These are phyloP conservation scores for Mionectes macconnelli DNA, from an alignment of 2,113 vertebrate genomes.

Conservation along the genomic window DNA sequence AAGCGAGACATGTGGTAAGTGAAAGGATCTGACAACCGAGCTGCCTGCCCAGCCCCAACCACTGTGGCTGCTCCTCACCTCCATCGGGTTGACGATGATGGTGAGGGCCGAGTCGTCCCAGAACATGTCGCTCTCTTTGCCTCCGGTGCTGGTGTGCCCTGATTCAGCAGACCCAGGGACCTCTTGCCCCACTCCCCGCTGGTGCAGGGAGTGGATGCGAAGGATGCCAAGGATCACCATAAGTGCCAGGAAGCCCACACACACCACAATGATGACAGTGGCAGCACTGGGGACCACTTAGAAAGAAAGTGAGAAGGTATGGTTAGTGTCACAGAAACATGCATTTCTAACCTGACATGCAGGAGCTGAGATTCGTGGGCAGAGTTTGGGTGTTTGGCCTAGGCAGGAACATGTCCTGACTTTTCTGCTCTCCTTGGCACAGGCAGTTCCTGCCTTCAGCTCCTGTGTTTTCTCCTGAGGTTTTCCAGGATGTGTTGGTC, in stretches of 20 bases:
- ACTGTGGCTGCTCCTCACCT: conserved; percentile 74
- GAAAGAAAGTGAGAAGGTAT: neutral
- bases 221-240: conserved; percentile 95
- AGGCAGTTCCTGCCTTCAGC: neutral
- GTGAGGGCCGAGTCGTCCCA: conserved; percentile 98
- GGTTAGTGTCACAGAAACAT: neutral
- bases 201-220: conserved; percentile 93
- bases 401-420: neutral
- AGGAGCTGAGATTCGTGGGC: neutral
- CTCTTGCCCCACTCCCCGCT: conserved; percentile 62
- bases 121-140: conserved; percentile 86
- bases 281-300: conserved; percentile 94
- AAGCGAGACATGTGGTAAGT: neutral
- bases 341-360: neutral
- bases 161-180: conserved; percentile 34
- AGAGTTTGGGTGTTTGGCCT: neutral
- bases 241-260: conserved; percentile 95
- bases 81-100: conserved; percentile 98
- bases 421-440: neutral
- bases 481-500: neutral
- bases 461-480: neutral
- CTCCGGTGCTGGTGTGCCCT: conserved; percentile 57
- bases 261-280: conserved; percentile 96
- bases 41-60: neutral
- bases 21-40: neutral